Percentiles rank a stretch among this genome's conserved stretches.
phyloP scores from a whole-genome alignment of 2,113 vertebrate genomes.

The Hystrix cristata region DNA sequence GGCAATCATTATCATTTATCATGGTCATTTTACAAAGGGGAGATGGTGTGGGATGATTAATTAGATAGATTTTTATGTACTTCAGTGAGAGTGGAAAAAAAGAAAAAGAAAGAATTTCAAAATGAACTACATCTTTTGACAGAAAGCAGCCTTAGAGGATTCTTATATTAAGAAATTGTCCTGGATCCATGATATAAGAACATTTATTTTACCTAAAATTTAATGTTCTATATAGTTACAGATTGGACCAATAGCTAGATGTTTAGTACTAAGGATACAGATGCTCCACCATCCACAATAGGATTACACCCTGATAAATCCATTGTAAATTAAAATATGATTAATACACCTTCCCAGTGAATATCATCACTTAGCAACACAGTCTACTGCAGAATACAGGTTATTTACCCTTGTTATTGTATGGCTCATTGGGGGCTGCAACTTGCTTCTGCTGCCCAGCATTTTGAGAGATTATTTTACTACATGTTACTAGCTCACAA shows the following conservation, averaged over 20 bases:
- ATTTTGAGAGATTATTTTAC: not conserved
- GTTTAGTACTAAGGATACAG: not conserved
- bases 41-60: slow-evolving; percentile 62
- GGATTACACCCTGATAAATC: not conserved
- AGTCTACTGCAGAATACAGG: not conserved
- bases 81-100: slow-evolving; percentile 4
- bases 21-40: slow-evolving; percentile 62
- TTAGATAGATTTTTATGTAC: slow-evolving; percentile 49
- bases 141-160: slow-evolving; percentile 18
- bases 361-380: not conserved
- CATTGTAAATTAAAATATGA: not conserved
- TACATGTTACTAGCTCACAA: not conserved
- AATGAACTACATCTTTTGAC: slow-evolving; percentile 45
- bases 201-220: slow-evolving; percentile 28
- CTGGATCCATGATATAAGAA: not conserved
- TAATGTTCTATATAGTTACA: not conserved
- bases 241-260: not conserved
- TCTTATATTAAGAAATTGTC: not conserved
- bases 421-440: not conserved
- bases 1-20: slow-evolving; percentile 66
- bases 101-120: slow-evolving; percentile 47
- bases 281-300: too few relatives aligned
- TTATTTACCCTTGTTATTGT: not conserved
- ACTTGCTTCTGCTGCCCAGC: not conserved
- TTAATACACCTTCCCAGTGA: not conserved